Conservation (phyloP, 2,113 vertebrate genomes). For the Ophthalmolycus amberensis region DNA sequence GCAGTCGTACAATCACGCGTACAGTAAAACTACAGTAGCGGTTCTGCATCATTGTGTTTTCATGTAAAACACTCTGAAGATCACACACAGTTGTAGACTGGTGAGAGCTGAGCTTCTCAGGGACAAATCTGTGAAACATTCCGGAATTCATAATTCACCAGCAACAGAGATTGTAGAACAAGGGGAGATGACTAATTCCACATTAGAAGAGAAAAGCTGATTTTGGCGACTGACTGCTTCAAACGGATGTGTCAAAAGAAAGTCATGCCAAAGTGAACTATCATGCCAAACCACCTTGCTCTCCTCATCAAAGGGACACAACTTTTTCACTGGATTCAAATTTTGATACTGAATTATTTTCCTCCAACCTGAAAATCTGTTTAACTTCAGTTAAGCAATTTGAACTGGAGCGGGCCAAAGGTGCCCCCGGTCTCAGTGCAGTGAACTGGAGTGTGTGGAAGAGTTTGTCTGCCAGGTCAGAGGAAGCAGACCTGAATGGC, state of each 20-base stretch:
- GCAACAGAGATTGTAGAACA: not conserved
- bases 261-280: slow-evolving; percentile 6
- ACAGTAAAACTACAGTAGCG: slow-evolving; percentile 37
- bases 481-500: slow-evolving; percentile 54
- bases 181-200: not conserved
- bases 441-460: slow-evolving; percentile 28
- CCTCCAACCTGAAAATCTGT: slow-evolving; percentile 28
- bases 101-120: not conserved
- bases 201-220: slow-evolving; percentile 7
- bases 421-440: slow-evolving; percentile 23
- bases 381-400: slow-evolving; percentile 30
- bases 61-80: slow-evolving; percentile 22
- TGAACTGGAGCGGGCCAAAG: slow-evolving; percentile 5
- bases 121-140: slow-evolving; percentile 10
- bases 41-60: slow-evolving; percentile 18
- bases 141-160: not conserved
- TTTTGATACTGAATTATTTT: slow-evolving; percentile 27
- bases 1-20: slow-evolving; percentile 21
- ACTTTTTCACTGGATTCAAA: slow-evolving; percentile 30
- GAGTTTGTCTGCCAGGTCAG: slow-evolving; percentile 30
- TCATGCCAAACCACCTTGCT: slow-evolving; percentile 6
- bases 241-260: slow-evolving; percentile 18
- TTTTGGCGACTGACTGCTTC: slow-evolving; percentile 22
- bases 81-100: slow-evolving; percentile 1
- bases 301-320: slow-evolving; percentile 23